Percentiles rank a stretch among this genome's conserved stretches.
These are phyloP conservation scores for Eubucco bourcierii DNA, from an alignment of 2,113 vertebrate genomes.

Conservation along the genomic window DNA sequence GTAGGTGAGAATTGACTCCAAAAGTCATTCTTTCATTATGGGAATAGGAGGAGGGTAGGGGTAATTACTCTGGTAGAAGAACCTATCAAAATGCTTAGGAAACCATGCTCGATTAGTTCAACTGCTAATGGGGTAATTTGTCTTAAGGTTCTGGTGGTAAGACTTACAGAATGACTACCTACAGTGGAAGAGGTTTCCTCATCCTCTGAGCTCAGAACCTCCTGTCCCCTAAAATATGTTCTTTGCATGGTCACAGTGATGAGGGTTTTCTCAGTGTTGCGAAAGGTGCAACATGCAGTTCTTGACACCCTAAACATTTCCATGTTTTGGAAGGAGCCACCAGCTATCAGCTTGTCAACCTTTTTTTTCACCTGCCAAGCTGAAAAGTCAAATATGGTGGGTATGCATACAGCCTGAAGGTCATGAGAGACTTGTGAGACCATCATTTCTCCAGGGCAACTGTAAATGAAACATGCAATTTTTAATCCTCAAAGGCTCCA, in stretches of 20 bases:
- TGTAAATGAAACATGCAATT: neutral
- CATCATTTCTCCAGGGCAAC: neutral
- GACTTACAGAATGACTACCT: neutral
- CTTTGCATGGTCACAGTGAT: neutral
- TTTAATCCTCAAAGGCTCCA: conserved; percentile 22
- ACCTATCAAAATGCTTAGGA: neutral
- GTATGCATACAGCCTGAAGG: neutral
- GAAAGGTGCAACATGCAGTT: neutral
- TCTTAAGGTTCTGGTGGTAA: neutral
- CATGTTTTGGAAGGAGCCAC: neutral
- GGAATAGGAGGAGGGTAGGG: neutral
- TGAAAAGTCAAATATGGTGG: neutral
- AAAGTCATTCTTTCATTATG: neutral
- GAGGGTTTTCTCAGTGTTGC: neutral
- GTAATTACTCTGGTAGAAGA: neutral
- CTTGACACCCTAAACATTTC: neutral
- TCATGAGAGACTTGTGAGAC: neutral
- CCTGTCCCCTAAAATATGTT: neutral
- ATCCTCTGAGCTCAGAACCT: neutral
- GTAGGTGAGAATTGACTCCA: neutral
- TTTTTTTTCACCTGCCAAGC: neutral
- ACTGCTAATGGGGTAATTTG: neutral
- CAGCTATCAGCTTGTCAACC: neutral
- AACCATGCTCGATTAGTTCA: neutral
- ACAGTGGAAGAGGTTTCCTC: neutral